Conservation (phyloP, 2,113 vertebrate genomes). For the Pitta sordida region DNA sequence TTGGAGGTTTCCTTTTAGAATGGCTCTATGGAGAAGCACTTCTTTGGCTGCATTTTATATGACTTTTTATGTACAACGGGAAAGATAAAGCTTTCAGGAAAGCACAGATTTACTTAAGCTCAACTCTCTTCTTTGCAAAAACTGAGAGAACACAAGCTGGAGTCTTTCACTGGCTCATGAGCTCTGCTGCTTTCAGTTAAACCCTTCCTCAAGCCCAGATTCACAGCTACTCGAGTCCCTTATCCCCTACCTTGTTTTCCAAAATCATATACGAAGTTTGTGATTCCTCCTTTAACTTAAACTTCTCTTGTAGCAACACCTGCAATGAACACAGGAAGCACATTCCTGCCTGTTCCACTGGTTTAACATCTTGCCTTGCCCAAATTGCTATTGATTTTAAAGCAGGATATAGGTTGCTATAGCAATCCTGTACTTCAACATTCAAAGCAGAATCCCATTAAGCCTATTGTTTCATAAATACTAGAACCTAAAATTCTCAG, state of each 20-base stretch:
- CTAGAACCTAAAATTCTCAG: background rate
- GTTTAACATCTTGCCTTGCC: constrained; percentile 35
- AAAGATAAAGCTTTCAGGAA: background rate
- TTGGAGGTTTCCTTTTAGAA: background rate
- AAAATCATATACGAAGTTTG: background rate
- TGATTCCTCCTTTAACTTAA: background rate
- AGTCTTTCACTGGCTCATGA: background rate
- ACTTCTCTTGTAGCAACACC: background rate
- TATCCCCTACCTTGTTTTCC: background rate
- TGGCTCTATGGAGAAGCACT: background rate
- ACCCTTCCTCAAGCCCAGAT: background rate
- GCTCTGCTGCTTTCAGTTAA: background rate
- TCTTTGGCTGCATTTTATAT: background rate
- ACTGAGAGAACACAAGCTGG: background rate
- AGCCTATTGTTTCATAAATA: background rate
- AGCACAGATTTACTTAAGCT: background rate
- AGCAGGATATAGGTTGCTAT: constrained; percentile 13
- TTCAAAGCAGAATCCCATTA: background rate
- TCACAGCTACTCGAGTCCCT: background rate
- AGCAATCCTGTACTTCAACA: constrained; percentile 3
- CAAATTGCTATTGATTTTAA: constrained; percentile 52
- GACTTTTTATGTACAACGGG: background rate
- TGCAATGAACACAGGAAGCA: background rate
- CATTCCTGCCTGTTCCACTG: background rate
- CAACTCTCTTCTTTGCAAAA: background rate